Evolutionary conservation across 2,797 vertebrate genomes (phyloP), one percentile per base, ranked within the genome.

Genomic region (Xyrichtys novacula): DNA sequence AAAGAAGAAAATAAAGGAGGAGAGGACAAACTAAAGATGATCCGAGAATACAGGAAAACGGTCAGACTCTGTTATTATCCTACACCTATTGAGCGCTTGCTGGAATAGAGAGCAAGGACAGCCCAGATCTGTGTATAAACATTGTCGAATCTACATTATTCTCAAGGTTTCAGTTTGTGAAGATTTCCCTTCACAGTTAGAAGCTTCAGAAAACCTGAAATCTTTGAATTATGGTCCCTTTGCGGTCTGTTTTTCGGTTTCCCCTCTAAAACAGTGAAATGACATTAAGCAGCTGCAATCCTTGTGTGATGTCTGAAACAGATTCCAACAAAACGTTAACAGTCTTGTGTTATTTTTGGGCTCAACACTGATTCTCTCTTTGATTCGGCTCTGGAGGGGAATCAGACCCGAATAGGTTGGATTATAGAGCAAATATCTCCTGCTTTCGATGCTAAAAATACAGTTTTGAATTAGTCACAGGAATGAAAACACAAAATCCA

Each of bases 1-100:
- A 99, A 99, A 92, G 97, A 99, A 92, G 97, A 98, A 88, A 97
- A 92, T 91, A 98, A 97, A 89, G 96, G 96, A 43, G 95, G 95
- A 78, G 96, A 97, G 85, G 96, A 98, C 83, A 97, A 96, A 92
- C 91, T 97, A 90, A 96, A 96, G 93, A 97, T 98, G 96, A 97
- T 98, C 89, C 93, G 94, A 71, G 97, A 98, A 61, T 98, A 99
- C 93, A 96, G 96, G 90, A 96, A 97, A 96, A 96, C 94, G 96
- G 97, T 99, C 76, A 95, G 95, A 56, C 38, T 1, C 34, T 0
- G 2, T 36, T 15, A 4, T 1, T 16, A 31, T 73, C 36, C 25
- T 1, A 44, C 6, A 54, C 54, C 14, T 20, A 17, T 11, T 0
- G 7, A 25, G 15, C 16, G 17, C 5, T 25, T 31, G 6, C 5